Base-by-base conservation (phyloP, 2,797 vertebrate genomes). In the Bucorvus abyssinicus region DNA sequence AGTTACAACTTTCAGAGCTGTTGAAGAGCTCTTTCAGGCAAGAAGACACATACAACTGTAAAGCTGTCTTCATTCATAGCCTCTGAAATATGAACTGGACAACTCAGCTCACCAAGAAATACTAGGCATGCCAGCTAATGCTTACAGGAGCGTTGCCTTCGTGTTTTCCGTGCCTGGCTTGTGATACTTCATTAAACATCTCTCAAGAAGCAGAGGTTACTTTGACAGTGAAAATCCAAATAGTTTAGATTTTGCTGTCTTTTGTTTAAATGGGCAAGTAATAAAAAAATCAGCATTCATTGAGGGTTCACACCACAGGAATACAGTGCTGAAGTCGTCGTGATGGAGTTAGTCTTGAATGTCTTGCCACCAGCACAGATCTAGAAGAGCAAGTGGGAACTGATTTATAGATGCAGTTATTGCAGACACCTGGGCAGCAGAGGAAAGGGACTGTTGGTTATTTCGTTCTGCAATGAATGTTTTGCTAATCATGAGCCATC, bases 11-110 rank as follows among this genome's bases (percentile, higher is more conserved):
- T 97, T 88, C 93, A 94, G 93, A 84, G 69, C 90, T 85, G 83
- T 96, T 95, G 93, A 97, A 97, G 97, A 95, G 96, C 96, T 93
- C 96, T 98, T 98, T 96, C 96, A 90, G 95, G 97, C 95, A 96
- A 68, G 95, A 83, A 96, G 96, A 92, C 94, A 94, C 67, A 80
- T 79, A 93, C 96, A 97, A 96, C 97, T 95, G 96, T 94, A 97
- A 97, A 98, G 84, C 97, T 97, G 94, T 94, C 97, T 97, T 97
- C 91, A 64, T 95, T 97, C 73, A 85, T 73, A 95, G 87, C 97
- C 97, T 98, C 98, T 98, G 97, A 98, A 98, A 98, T 89, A 53
- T 20, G 75, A 97, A 97, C 93, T 97, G 32, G 70, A 40, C 87
- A 96, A 97, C 96, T 94, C 92, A 91, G 96, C 97, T 97, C 97